These are phyloP conservation scores for Rhynchomys soricoides DNA, from an alignment of 2,113 vertebrate species.

Conservation along the genomic window DNA sequence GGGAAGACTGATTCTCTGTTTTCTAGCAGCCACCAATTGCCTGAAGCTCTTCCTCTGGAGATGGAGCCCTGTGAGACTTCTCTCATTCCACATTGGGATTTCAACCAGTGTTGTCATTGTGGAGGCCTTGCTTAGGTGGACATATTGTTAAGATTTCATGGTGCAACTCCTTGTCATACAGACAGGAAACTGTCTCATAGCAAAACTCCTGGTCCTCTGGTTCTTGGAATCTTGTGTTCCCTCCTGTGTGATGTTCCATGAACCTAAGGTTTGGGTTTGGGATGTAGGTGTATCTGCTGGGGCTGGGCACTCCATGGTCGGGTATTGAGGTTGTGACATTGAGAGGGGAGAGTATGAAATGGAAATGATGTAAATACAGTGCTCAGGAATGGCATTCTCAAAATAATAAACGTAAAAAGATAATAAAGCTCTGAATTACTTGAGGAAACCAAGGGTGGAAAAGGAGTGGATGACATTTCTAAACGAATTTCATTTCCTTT, in stretches of 20 bases:
- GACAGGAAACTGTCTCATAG: background rate
- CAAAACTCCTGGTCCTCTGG: background rate
- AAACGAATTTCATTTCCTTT: slow-evolving; percentile 48
- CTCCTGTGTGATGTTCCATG: background rate
- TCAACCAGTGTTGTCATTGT: background rate
- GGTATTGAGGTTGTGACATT: background rate
- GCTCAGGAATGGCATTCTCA: background rate
- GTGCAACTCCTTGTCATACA: background rate
- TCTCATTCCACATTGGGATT: background rate
- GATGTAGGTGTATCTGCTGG: background rate
- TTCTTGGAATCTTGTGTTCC: too few species aligned
- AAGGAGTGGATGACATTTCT: slow-evolving; percentile 37
- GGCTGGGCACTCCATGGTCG: background rate
- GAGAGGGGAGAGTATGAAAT: background rate
- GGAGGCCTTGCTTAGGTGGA: background rate
- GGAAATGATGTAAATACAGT: background rate
- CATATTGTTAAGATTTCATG: background rate
- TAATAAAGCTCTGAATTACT: slow-evolving; percentile 52
- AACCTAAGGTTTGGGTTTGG: background rate
- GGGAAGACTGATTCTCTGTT: background rate
- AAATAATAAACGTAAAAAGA: background rate
- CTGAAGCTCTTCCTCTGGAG: background rate
- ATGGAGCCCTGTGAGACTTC: background rate
- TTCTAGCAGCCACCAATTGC: background rate
- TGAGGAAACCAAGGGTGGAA: slow-evolving; percentile 11